Conservation (phyloP, 2,797 vertebrate species). For the Australoheros facetus region DNA sequence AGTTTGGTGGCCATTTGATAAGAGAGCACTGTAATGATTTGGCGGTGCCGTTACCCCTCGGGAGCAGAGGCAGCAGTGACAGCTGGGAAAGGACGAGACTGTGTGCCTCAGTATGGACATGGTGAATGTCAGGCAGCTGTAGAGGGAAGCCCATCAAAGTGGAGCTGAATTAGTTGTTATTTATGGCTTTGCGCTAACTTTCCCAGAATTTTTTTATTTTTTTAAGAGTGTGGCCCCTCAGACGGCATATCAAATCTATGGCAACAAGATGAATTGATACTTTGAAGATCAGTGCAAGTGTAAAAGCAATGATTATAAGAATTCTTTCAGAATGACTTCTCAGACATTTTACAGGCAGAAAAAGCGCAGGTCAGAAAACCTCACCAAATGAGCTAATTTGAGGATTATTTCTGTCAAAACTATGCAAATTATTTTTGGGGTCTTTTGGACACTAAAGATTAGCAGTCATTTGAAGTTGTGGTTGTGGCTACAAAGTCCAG, state of each 20-base stretch:
- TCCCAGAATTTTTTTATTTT: neutral
- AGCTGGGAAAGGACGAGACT: constrained; percentile 44
- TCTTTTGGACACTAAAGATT: too few relatives aligned
- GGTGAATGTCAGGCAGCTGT: constrained; percentile 51
- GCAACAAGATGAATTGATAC: neutral
- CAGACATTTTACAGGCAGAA: neutral
- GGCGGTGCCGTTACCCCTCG: constrained; percentile 36
- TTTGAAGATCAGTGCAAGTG: neutral
- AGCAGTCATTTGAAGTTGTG: too few relatives aligned
- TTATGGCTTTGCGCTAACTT: constrained; percentile 23
- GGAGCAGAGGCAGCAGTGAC: constrained; percentile 32
- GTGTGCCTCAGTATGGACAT: constrained; percentile 28
- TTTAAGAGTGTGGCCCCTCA: neutral
- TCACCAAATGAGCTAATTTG: too few relatives aligned
- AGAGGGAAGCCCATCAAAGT: constrained; percentile 40
- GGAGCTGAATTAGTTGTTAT: constrained; percentile 39
- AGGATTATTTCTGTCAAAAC: too few relatives aligned
- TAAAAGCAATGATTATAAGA: neutral
- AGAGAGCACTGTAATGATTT: constrained; percentile 53
- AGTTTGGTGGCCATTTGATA: constrained; percentile 51
- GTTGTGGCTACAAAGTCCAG: too few relatives aligned
- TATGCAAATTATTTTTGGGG: too few relatives aligned
- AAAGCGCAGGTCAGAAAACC: too few relatives aligned
- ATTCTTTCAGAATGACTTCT: neutral
- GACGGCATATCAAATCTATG: neutral